Evolutionary conservation across 2,888 invertebrate genomes (phyloP).

Genomic region (Apotomis betuletana): DNA sequence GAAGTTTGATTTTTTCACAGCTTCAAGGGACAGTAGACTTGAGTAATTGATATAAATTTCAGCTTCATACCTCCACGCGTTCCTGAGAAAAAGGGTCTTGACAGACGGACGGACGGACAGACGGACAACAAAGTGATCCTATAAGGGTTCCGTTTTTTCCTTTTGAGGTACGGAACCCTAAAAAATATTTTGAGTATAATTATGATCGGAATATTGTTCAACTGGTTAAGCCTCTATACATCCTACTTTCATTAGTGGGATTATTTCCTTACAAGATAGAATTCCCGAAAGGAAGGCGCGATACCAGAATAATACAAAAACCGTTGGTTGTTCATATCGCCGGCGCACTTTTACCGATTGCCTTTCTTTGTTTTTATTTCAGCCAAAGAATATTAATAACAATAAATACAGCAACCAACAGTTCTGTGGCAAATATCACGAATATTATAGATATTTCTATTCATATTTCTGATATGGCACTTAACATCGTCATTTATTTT

Average conservation of each 20-base stretch:
- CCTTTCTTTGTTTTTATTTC: constrained; percentile 1
- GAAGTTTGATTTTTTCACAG: too few relatives aligned
- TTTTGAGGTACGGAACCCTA: too few relatives aligned
- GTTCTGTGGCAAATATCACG: neutral
- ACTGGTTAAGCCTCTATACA: constrained; percentile 15
- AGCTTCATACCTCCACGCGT: too few relatives aligned
- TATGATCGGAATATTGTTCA: constrained; percentile 9
- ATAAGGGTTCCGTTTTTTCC: too few relatives aligned
- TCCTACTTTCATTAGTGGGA: constrained; percentile 10
- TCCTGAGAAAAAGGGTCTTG: too few relatives aligned
- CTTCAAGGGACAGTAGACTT: too few relatives aligned
- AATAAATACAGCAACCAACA: neutral
- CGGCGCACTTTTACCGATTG: neutral
- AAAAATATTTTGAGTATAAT: neutral
- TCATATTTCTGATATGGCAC: too few relatives aligned
- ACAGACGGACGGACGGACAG: too few relatives aligned
- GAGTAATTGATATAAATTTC: too few relatives aligned
- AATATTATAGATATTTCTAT: neutral
- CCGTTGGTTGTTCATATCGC: neutral
- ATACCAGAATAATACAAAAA: neutral
- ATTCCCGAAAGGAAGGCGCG: constrained; percentile 21
- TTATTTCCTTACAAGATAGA: constrained; percentile 22
- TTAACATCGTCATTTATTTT: constrained; percentile 2
- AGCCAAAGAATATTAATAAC: neutral
- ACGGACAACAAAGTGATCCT: too few relatives aligned